These are phyloP conservation scores for Prosopocoilus inquinatus DNA, from an alignment of 2,888 invertebrate species.

Conservation along the genomic window DNA sequence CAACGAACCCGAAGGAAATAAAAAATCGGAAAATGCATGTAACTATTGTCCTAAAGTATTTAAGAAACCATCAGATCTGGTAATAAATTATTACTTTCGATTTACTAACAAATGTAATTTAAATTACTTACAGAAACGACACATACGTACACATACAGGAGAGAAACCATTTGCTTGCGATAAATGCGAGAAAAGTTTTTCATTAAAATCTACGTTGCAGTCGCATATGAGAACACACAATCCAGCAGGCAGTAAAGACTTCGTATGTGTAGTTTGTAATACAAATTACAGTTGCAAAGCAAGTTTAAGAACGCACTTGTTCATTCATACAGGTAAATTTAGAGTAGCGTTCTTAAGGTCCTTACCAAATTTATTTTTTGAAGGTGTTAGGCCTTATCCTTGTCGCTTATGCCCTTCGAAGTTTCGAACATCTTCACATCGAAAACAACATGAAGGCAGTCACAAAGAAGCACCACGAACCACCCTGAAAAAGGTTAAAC, in stretches of 20 bases:
- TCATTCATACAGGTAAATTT: constrained; percentile 58
- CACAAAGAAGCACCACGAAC: constrained; percentile 49
- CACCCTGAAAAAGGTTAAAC: constrained; percentile 13
- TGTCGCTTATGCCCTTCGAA: constrained; percentile 60
- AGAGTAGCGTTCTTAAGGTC: background rate
- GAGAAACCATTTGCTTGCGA: constrained; percentile 64
- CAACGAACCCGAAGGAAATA: constrained; percentile 24
- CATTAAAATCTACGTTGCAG: constrained; percentile 65
- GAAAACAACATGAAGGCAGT: constrained; percentile 60
- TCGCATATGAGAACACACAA: constrained; percentile 61
- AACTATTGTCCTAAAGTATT: constrained; percentile 63
- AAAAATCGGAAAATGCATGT: constrained; percentile 52
- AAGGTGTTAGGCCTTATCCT: constrained; percentile 59
- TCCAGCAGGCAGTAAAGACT: constrained; percentile 54
- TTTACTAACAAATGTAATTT: background rate
- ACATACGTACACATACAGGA: constrained; percentile 66
- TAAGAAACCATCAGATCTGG: constrained; percentile 66
- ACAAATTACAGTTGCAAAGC: constrained; percentile 63
- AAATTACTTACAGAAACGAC: constrained; percentile 51
- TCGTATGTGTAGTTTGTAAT: constrained; percentile 62
- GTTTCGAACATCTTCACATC: constrained; percentile 67
- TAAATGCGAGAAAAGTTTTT: constrained; percentile 57
- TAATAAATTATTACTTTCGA: constrained; percentile 24
- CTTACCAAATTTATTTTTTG: constrained; percentile 9
- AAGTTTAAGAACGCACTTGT: constrained; percentile 66